These are phyloP conservation scores for Dreissena rostriformis DNA, from an alignment of 1,140 invertebrate species.

Conservation along the genomic window DNA sequence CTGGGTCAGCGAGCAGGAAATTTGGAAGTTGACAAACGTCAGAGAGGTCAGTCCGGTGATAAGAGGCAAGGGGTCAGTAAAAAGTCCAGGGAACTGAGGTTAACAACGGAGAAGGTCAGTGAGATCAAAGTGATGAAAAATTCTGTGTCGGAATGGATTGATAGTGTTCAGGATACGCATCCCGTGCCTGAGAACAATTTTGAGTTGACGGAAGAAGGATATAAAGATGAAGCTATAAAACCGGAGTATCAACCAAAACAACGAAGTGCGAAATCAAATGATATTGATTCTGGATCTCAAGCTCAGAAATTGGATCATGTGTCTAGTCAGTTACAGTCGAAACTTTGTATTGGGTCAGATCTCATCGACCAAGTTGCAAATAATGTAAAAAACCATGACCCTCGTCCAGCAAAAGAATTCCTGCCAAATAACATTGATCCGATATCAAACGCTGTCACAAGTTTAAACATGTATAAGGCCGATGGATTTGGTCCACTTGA, in stretches of 20 bases:
- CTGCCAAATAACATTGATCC: constrained; percentile 18
- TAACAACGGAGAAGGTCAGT: constrained; percentile 52
- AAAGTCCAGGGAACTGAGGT: constrained; percentile 49
- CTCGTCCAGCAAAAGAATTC: constrained; percentile 37
- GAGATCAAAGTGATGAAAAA: constrained; percentile 52
- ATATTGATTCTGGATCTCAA: background rate
- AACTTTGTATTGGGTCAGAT: constrained; percentile 39
- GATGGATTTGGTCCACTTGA: constrained; percentile 17
- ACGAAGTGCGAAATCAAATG: constrained; percentile 19
- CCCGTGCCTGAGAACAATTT: constrained; percentile 25
- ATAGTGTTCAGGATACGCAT: constrained; percentile 47
- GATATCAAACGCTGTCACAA: constrained; percentile 17
- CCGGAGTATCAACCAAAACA: constrained; percentile 49
- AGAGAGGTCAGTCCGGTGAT: constrained; percentile 3
- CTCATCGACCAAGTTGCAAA: constrained; percentile 52
- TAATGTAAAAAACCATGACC: constrained; percentile 35
- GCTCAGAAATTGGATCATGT: background rate
- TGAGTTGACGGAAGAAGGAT: constrained; percentile 1
- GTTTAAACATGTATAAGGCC: constrained; percentile 30
- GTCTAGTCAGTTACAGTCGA: constrained; percentile 10
- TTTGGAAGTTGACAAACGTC: background rate
- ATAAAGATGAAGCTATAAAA: constrained; percentile 51
- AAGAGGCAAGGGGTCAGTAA: constrained; percentile 24
- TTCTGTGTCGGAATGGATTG: constrained; percentile 54
- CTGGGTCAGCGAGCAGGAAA: constrained; percentile 20